Evolutionary conservation across 2,113 vertebrate species (phyloP).

Genomic region (Phalacrocorax carbo): DNA sequence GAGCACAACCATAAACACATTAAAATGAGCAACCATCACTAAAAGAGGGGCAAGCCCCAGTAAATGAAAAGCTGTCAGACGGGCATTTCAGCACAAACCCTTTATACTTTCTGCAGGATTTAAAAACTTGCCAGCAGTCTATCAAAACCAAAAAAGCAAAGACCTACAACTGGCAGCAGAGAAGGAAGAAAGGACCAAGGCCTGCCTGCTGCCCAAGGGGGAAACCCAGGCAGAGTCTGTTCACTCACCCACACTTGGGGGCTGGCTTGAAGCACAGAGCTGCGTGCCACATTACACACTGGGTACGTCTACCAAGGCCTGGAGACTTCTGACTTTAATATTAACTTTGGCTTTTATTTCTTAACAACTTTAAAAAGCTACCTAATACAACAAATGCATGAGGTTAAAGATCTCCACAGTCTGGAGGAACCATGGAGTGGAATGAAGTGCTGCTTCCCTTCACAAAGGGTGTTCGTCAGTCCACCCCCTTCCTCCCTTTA

Average conservation of each 20-base stretch:
- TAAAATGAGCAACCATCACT: slow-evolving; percentile 76
- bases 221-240: not conserved
- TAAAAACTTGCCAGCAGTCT: slow-evolving; percentile 48
- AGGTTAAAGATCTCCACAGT: slow-evolving; percentile 9
- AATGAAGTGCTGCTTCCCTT: slow-evolving; percentile 26
- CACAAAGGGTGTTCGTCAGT: slow-evolving; percentile 22
- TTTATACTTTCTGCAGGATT: slow-evolving; percentile 15
- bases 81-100: slow-evolving; percentile 34
- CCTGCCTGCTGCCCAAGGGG: not conserved
- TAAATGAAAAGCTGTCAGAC: slow-evolving; percentile 49
- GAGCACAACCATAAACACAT: slow-evolving; percentile 78
- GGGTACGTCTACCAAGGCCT: not conserved
- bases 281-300: not conserved
- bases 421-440: not conserved
- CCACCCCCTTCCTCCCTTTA: not conserved
- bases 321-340: not conserved
- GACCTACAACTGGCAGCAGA: not conserved
- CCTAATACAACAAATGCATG: not conserved
- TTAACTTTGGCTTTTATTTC: not conserved
- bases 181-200: not conserved
- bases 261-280: not conserved
- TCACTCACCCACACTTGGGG: not conserved
- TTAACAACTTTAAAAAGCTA: not conserved
- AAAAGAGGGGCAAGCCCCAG: slow-evolving; percentile 56
- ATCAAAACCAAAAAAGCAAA: not conserved